These are phyloP conservation scores for Salpingus planirostris DNA, from an alignment of 2,888 invertebrate species.

Conservation along the genomic window DNA sequence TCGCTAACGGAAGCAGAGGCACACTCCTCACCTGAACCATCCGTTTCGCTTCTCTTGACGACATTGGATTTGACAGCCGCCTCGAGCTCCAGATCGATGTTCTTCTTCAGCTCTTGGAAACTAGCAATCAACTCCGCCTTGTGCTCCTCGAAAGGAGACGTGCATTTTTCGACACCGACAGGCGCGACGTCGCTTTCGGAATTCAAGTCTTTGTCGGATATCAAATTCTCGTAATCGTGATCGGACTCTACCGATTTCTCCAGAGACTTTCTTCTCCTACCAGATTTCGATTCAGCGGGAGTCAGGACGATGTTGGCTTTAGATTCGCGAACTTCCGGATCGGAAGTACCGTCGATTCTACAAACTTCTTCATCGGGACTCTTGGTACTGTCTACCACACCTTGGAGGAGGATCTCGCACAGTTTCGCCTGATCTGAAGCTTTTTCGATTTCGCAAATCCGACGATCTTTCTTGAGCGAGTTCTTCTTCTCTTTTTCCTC, in stretches of 20 bases:
- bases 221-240: slow-evolving; percentile 37
- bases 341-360: slow-evolving; percentile 24
- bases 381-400: slow-evolving; percentile 34
- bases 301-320: slow-evolving; percentile 35
- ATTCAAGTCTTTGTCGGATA: slow-evolving; percentile 27
- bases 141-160: slow-evolving; percentile 32
- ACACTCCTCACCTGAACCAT: slow-evolving; percentile 37
- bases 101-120: slow-evolving; percentile 33
- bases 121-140: slow-evolving; percentile 34
- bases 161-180: slow-evolving; percentile 18
- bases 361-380: slow-evolving; percentile 28
- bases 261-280: not conserved
- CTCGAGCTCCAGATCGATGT: slow-evolving; percentile 20
- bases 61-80: too few species aligned
- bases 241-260: slow-evolving; percentile 21
- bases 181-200: slow-evolving; percentile 16
- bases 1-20: slow-evolving; percentile 23
- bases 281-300: slow-evolving; percentile 20
- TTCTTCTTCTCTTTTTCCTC: slow-evolving; percentile 19
- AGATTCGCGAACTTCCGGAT: slow-evolving; percentile 25
- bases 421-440: slow-evolving; percentile 44
- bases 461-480: not conserved
- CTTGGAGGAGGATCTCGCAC: slow-evolving; percentile 43
- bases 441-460: slow-evolving; percentile 39
- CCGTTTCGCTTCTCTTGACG: slow-evolving; percentile 8